Conservation (phyloP, 2,888 invertebrate genomes). For the Himalopsyche kuldschensis region DNA sequence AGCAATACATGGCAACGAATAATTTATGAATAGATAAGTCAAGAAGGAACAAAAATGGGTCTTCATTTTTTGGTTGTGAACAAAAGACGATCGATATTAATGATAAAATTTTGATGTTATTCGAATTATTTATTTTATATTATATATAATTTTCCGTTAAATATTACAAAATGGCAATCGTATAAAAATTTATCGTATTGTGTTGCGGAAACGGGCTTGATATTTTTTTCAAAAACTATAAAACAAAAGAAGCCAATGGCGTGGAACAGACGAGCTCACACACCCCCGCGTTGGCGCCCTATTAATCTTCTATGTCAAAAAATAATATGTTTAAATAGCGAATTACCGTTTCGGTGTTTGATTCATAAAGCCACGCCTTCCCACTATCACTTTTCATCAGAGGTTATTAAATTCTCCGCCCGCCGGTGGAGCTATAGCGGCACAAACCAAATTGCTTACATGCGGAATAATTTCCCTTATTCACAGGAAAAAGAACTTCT, state of each 20-base stretch:
- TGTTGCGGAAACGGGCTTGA: neutral
- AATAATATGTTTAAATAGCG: slow-evolving; percentile 12
- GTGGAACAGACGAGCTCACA: neutral
- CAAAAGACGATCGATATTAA: too few relatives aligned
- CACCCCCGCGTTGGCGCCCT: neutral
- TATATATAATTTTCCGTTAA: too few relatives aligned
- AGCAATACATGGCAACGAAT: too few relatives aligned
- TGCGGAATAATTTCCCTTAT: neutral
- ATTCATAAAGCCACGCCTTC: neutral
- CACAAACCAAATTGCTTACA: slow-evolving; percentile 1
- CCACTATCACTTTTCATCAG: slow-evolving; percentile 4
- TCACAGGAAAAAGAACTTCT: neutral
- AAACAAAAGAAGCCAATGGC: neutral
- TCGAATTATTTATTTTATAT: too few relatives aligned
- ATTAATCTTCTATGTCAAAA: slow-evolving; percentile 7
- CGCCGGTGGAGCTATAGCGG: neutral
- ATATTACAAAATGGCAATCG: too few relatives aligned
- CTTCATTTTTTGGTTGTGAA: too few relatives aligned
- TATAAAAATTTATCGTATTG: too few relatives aligned
- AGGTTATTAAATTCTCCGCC: neutral
- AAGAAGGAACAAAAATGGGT: too few relatives aligned
- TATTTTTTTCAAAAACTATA: neutral
- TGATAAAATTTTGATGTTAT: too few relatives aligned
- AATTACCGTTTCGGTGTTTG: neutral
- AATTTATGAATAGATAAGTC: too few relatives aligned